Evolutionary conservation across 2,888 invertebrate species (phyloP).

Genomic region (Cantharis nigra): DNA sequence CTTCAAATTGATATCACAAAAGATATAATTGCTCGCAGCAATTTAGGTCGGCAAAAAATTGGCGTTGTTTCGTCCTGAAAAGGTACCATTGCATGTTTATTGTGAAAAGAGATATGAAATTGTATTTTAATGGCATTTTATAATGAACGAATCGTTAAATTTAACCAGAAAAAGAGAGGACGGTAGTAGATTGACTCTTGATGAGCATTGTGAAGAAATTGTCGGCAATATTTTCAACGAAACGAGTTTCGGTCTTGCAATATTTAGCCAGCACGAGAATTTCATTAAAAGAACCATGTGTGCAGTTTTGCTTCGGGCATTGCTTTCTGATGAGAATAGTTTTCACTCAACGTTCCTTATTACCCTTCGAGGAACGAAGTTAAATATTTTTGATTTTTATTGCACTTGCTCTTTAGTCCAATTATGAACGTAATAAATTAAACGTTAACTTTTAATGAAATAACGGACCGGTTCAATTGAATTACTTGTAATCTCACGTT

Average conservation of each 20-base stretch:
- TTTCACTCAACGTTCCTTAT: constrained; percentile 3
- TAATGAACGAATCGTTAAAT: neutral
- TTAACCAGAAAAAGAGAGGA: neutral
- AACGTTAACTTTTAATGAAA: neutral
- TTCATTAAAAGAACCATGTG: constrained; percentile 15
- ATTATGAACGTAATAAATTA: neutral
- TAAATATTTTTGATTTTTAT: neutral
- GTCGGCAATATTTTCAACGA: constrained; percentile 1
- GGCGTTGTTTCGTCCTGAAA: neutral
- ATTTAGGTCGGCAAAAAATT: neutral
- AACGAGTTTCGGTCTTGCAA: constrained; percentile 9
- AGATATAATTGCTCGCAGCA: neutral
- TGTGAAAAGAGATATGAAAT: neutral
- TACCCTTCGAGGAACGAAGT: neutral
- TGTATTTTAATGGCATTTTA: neutral
- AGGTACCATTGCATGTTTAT: neutral
- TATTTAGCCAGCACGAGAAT: constrained; percentile 12
- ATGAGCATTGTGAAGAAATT: constrained; percentile 7
- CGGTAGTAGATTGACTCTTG: constrained; percentile 3
- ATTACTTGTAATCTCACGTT: neutral
- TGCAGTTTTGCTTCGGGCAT: constrained; percentile 9
- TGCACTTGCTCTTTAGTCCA: neutral
- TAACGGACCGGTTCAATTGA: neutral
- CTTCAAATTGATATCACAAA: neutral
- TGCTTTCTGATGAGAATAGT: constrained; percentile 12